Percentiles rank a stretch among this genome's conserved stretches.
These are phyloP conservation scores for Pycnomerus fuliginosus DNA, from an alignment of 2,888 invertebrate species.

Conservation along the genomic window DNA sequence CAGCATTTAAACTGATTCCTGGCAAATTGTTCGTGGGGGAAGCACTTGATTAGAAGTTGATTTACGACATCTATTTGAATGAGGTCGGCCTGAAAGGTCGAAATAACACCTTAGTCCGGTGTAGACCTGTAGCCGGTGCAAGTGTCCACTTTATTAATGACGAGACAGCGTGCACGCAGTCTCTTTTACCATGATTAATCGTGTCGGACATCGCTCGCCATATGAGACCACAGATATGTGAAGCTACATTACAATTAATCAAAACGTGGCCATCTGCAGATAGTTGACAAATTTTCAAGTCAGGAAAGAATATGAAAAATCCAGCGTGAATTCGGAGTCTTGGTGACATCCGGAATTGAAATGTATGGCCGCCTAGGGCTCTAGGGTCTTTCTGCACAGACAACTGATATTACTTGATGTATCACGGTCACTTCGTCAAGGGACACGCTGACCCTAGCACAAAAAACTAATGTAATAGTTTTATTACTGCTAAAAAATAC, in stretches of 20 bases:
- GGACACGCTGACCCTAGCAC: constrained; percentile 46
- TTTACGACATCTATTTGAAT: neutral
- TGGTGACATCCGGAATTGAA: constrained; percentile 53
- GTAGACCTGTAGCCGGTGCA: constrained; percentile 2
- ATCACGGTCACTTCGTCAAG: constrained; percentile 53
- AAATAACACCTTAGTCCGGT: neutral
- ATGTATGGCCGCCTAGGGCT: constrained; percentile 51
- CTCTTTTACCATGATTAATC: constrained; percentile 46
- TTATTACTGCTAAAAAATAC: constrained; percentile 49
- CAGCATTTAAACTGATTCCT: neutral
- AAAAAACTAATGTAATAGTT: constrained; percentile 55
- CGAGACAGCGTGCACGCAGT: constrained; percentile 41
- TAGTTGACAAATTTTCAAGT: constrained; percentile 12
- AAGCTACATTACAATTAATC: constrained; percentile 47
- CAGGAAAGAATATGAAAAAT: constrained; percentile 13
- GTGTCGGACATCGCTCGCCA: constrained; percentile 39
- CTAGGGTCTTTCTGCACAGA: constrained; percentile 48
- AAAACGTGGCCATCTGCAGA: constrained; percentile 25
- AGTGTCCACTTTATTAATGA: constrained; percentile 47
- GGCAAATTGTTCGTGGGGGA: neutral
- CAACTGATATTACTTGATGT: constrained; percentile 55
- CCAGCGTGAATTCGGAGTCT: constrained; percentile 13
- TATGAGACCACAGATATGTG: constrained; percentile 47
- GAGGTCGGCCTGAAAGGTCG: neutral
- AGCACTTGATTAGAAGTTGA: neutral